phyloP scores from a whole-genome alignment of 2,888 invertebrate species.

The Lymantria monacha region DNA sequence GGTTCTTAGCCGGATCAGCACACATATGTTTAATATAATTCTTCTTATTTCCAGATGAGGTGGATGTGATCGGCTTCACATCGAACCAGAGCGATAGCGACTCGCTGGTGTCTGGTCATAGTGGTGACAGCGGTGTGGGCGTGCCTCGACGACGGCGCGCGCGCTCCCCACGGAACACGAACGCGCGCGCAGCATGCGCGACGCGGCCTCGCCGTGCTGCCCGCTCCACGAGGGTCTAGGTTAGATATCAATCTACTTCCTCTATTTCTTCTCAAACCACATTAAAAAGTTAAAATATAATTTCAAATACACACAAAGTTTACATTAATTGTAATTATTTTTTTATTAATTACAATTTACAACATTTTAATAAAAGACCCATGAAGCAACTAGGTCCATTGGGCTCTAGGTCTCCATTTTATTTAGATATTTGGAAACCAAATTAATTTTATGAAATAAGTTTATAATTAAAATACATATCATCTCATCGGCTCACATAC shows the following conservation, averaged over 20 bases:
- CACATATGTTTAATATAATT: no score
- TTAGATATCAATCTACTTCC: constrained; percentile 18
- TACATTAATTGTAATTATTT: no score
- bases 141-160: constrained; percentile 84
- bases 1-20: no score
- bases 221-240: constrained; percentile 65
- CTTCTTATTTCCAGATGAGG: constrained; percentile 85
- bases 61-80: constrained; percentile 93
- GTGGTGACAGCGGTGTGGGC: constrained; percentile 85
- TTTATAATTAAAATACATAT: no score
- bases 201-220: constrained; percentile 33
- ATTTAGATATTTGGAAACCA: no score
- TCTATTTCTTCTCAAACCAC: neutral
- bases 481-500: no score
- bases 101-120: constrained; percentile 90
- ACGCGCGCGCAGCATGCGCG: constrained; percentile 26
- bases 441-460: no score
- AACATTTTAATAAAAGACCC: no score
- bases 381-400: no score
- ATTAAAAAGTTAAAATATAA: neutral
- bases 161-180: constrained; percentile 31
- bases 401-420: no score
- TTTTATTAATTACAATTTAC: no score
- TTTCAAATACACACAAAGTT: no score
- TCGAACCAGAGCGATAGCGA: constrained; percentile 92